Base-by-base conservation (phyloP, 2,113 vertebrate genomes). In the Corydoras maculifer region DNA sequence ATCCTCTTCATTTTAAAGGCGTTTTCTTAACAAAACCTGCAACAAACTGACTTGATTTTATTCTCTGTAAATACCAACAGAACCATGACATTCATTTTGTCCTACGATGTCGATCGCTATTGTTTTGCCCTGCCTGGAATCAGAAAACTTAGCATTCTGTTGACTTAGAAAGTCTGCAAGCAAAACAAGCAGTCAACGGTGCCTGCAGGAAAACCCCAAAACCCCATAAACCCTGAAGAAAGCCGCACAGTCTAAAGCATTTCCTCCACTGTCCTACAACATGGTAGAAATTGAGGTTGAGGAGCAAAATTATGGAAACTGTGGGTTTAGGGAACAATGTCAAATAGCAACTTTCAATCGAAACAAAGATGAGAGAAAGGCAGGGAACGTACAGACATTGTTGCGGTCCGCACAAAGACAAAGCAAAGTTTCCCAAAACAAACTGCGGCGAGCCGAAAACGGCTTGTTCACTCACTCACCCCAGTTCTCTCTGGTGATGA, bases 201-300 rank as follows among this genome's bases (percentile, higher is more conserved):
- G 35, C 35, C 60, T 29, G 62, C 62, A 76, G 55, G 70, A 72
- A 76, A 79, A 65, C 75, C 51, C 63, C 70, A 57, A 58, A 75
- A 75, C 75, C 65, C 73, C 69, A 72, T 69, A 72, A 78, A 75
- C 58, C 73, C 48, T n/a, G 31, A 55, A 14, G 43, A 67, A 61
- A 78, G 54, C 68, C 65, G 25, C 50, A 76, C 0, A 3, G 68
- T 79, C 65, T 61, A 60, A 76, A 53, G 50, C 43, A 65, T 75
- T 78, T 80, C 70, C 80, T 70, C 59, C 49, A 57, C 69, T 61
- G 3, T 54, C 13, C 62, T 69, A 65, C 18, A 76, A 62, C 48
- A 67, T 15, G 61, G 71, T 3, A 10, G 49, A 65, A 71, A 74
- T 62, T 5, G 65, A 48, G 70, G 68, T 69, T 32, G n/a, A 13